phyloP scores from a whole-genome alignment of 2,797 vertebrate species.

The Sebastes vulpes region DNA sequence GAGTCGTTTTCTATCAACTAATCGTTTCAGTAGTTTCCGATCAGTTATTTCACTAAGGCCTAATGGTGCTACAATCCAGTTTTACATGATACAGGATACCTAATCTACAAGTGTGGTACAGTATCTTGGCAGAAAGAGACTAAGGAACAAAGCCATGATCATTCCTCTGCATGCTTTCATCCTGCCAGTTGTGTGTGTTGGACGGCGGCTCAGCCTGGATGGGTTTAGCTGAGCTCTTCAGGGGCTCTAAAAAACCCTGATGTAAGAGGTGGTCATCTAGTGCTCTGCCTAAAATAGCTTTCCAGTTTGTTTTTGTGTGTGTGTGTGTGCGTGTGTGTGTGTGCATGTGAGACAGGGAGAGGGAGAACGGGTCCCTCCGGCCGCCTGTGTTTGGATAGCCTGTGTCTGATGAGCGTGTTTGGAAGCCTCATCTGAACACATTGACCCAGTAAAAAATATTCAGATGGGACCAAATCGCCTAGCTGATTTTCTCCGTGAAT shows the following conservation, averaged over 20 bases:
- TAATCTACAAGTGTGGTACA: conserved; percentile 3
- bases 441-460: conserved; percentile 65
- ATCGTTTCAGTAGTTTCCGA: background rate
- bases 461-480: conserved; percentile 43
- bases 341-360: background rate
- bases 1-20: background rate
- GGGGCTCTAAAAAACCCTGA: conserved; percentile 52
- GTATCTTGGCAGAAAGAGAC: conserved; percentile 17
- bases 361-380: conserved; percentile 33
- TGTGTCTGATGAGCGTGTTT: conserved; percentile 60
- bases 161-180: conserved; percentile 9
- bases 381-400: conserved; percentile 34
- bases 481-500: conserved; percentile 20
- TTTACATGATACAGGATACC: conserved; percentile 3
- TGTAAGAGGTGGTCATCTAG: conserved; percentile 61
- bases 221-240: conserved; percentile 37
- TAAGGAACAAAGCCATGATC: conserved; percentile 12
- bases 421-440: conserved; percentile 59
- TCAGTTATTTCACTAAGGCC: background rate
- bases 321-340: background rate
- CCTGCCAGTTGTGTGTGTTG: background rate
- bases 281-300: conserved; percentile 50
- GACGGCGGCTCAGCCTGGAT: conserved; percentile 24
- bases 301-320: conserved; percentile 19
- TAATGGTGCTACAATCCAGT: background rate